Evolutionary conservation across 2,113 vertebrate species (phyloP).

Genomic region (Gobio gobio): DNA sequence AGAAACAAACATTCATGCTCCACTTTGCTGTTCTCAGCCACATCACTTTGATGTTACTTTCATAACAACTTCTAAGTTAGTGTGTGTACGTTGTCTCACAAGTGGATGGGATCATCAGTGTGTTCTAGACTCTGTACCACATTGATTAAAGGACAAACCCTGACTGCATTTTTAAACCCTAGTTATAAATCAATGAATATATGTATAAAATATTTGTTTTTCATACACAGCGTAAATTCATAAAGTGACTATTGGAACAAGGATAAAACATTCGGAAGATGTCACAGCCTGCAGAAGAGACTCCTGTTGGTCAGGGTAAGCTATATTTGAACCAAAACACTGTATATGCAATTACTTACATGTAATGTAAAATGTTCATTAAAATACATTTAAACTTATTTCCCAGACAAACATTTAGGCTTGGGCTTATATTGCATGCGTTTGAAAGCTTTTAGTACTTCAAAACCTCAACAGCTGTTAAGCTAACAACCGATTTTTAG

Average conservation of each 20-base stretch:
- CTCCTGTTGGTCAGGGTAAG: constrained; percentile 22
- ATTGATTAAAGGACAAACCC: background rate
- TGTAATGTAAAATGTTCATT: background rate
- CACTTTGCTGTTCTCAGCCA: background rate
- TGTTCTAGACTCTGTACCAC: background rate
- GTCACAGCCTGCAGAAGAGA: background rate
- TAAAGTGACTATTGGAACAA: background rate
- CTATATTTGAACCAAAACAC: background rate
- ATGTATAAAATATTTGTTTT: background rate
- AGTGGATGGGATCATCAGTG: background rate
- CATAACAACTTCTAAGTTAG: background rate
- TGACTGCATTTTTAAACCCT: background rate
- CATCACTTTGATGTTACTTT: constrained; percentile 15
- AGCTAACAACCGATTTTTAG: background rate
- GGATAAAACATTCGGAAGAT: constrained; percentile 6
- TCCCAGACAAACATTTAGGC: background rate
- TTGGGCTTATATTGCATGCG: background rate
- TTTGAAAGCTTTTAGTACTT: background rate
- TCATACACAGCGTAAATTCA: background rate
- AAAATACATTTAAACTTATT: too few species aligned
- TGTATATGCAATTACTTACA: background rate
- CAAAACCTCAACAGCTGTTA: background rate
- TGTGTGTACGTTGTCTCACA: background rate
- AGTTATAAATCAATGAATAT: background rate
- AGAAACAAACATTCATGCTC: constrained; percentile 20